Evolutionary conservation across 2,113 vertebrate species (phyloP).

Genomic region (Guaruba guarouba): DNA sequence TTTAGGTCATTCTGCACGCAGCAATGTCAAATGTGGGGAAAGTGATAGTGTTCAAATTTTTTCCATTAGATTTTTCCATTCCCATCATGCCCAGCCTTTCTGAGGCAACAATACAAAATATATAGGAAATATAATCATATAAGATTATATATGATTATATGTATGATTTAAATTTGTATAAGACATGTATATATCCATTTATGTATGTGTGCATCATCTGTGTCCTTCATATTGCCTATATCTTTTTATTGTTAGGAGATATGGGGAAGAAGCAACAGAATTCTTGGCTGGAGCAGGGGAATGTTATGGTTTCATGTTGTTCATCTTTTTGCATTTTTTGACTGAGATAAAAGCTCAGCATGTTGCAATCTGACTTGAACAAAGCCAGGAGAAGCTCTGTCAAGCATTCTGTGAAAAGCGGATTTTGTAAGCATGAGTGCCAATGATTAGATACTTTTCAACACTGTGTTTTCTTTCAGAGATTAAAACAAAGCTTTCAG

Average conservation of each 20-base stretch:
- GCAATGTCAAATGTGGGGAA: background rate
- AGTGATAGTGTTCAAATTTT: background rate
- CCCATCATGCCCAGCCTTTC: background rate
- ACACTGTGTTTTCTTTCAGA: constrained; percentile 48
- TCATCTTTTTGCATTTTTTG: constrained; percentile 27
- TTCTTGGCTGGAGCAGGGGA: background rate
- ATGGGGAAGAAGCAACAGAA: background rate
- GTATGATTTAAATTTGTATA: background rate
- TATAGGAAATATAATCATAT: background rate
- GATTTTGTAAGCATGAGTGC: background rate
- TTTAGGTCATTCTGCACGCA: background rate
- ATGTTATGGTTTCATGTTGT: constrained; percentile 3
- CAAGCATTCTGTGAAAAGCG: background rate
- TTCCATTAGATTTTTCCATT: background rate
- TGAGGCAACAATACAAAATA: background rate
- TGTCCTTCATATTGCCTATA: background rate
- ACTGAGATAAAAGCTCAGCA: constrained; percentile 19
- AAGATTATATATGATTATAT: background rate
- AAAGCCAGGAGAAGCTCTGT: background rate
- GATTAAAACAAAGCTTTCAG: constrained; percentile 52
- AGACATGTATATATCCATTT: rapidly evolving
- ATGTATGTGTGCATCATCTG: background rate
- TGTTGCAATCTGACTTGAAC: constrained; percentile 6
- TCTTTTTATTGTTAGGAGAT: background rate
- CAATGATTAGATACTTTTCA: constrained; percentile 1